phyloP scores from a whole-genome alignment of 2,888 invertebrate genomes.

The Eumerus sabulonum region DNA sequence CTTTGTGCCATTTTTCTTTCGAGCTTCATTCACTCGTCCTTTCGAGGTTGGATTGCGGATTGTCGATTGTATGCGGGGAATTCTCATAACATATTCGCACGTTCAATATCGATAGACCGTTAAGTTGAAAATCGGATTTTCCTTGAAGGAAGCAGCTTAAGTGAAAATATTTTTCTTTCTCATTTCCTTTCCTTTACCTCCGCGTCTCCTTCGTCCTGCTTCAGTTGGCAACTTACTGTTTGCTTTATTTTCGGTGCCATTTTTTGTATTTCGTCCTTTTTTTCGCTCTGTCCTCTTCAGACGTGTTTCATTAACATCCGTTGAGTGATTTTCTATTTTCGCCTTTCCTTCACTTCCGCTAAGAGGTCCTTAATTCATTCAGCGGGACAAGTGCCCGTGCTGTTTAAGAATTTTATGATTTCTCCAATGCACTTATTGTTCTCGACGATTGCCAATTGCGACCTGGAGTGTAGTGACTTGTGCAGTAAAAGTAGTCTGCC shows the following conservation, averaged over 20 bases:
- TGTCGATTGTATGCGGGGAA: slow-evolving; percentile 27
- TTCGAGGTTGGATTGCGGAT: no score
- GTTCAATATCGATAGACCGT: slow-evolving; percentile 28
- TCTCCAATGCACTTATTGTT: slow-evolving; percentile 48
- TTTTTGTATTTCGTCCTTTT: no score
- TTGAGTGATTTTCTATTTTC: slow-evolving; percentile 1
- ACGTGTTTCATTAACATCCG: slow-evolving; percentile 61
- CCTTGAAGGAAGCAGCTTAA: slow-evolving; percentile 22
- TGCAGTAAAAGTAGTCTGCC: no score
- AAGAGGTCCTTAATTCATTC: slow-evolving; percentile 22
- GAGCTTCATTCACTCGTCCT: no score
- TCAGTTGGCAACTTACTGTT: slow-evolving; percentile 19
- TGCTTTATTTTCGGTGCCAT: no score
- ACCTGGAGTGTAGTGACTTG: neutral
- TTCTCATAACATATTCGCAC: slow-evolving; percentile 37
- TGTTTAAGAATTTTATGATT: slow-evolving; percentile 57
- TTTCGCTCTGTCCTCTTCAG: slow-evolving; percentile 9
- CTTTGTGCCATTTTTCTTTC: no score
- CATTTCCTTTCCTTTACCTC: no score
- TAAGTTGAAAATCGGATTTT: slow-evolving; percentile 57
- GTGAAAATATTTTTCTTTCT: slow-evolving; percentile 20
- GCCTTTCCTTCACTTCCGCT: neutral
- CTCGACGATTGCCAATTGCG: slow-evolving; percentile 38
- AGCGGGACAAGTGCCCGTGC: slow-evolving; percentile 3
- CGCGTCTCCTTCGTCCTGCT: slow-evolving; percentile 1